Evolutionary conservation across 1,140 invertebrate species (phyloP), one percentile per base, ranked within the genome.

Genomic region (Chironomus tepperi): DNA sequence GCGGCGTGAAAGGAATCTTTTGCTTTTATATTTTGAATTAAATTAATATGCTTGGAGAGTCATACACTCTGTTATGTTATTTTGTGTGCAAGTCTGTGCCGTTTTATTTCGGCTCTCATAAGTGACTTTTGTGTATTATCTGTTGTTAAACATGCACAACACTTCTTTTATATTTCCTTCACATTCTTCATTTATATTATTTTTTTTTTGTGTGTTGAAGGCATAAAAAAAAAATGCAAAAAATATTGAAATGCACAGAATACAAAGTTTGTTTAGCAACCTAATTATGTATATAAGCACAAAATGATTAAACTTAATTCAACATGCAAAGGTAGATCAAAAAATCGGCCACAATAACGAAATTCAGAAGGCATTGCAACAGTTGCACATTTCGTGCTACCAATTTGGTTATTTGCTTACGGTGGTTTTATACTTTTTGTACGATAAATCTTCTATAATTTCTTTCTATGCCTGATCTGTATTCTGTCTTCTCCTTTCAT

Each of bases 201-300:
- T 10, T n/a, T 57, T 57, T 57, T 10, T n/a, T 57, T 57, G 9
- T 57, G 47, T 57, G 47, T 57, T 34, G 24, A 34, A 34, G 24
- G 24, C 24, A 34, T n/a, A 34, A 1, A 34, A 5, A 34, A 34
- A 5, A 34, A 34, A 34, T 34, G 5, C 1, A 34, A 34, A 34
- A 34, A 34, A 34, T 5, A 34, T 34, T 34, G 24, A 34, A 34
- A 34, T 34, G 24, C 24, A 34, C 24, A 34, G 24, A 34, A 34
- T 34, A 34, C 24, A 57, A 57, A n/a, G 47, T 57, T 57, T 57
- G 47, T 57, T 57, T 57, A 12, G 47, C 47, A 57, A 57, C 47
- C 47, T 57, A 57, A 57, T 57, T 57, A 57, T 57, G 47, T n/a
- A 57, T 57, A 57, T 57, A n/a, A 57, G 47, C 47, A 57, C n/a